A percentile compares a stretch with the other conserved stretches of the same genome.
These are phyloP conservation scores for Oncorhynchus clarkii DNA, from an alignment of 2,113 vertebrate species.

Conservation along the genomic window DNA sequence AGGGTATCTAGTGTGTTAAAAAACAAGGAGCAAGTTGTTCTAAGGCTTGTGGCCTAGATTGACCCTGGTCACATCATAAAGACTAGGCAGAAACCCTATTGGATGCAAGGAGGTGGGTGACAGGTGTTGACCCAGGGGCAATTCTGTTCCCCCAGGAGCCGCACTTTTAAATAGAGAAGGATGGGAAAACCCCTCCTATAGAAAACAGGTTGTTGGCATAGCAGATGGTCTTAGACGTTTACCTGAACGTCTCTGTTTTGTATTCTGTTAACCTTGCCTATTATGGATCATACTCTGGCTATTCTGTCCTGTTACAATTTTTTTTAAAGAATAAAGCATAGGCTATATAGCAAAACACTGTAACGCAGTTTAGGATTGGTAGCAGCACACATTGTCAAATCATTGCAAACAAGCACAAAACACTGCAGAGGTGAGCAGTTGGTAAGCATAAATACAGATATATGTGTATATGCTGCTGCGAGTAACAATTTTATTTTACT, in stretches of 20 bases:
- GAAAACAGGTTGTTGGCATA: constrained; percentile 68
- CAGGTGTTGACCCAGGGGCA: constrained; percentile 29
- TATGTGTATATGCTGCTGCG: constrained; percentile 50
- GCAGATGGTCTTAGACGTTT: constrained; percentile 41
- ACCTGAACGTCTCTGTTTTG: neutral
- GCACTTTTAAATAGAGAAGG: neutral
- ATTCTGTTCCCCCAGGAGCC: constrained; percentile 24
- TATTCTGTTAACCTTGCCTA: neutral
- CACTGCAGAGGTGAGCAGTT: constrained; percentile 43
- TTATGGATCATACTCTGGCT: neutral
- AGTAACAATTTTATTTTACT: constrained; percentile 31
- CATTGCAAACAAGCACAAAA: constrained; percentile 23
- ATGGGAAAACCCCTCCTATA: constrained; percentile 19
- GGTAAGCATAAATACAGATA: constrained; percentile 42
- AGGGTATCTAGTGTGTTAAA: constrained; percentile 29
- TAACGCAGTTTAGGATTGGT: constrained; percentile 5
- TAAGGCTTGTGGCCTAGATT: constrained; percentile 30
- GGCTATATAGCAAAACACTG: neutral
- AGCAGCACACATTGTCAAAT: constrained; percentile 33
- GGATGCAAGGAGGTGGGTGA: neutral
- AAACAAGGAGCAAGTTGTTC: constrained; percentile 30
- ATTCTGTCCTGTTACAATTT: neutral
- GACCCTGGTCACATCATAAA: constrained; percentile 31
- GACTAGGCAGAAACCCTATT: neutral
- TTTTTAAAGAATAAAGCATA: neutral